Percentiles rank a stretch among this genome's conserved stretches.
phyloP scores from a whole-genome alignment of 35 echinoderm and acorn worm species.

The Ophioderma brevispina region DNA sequence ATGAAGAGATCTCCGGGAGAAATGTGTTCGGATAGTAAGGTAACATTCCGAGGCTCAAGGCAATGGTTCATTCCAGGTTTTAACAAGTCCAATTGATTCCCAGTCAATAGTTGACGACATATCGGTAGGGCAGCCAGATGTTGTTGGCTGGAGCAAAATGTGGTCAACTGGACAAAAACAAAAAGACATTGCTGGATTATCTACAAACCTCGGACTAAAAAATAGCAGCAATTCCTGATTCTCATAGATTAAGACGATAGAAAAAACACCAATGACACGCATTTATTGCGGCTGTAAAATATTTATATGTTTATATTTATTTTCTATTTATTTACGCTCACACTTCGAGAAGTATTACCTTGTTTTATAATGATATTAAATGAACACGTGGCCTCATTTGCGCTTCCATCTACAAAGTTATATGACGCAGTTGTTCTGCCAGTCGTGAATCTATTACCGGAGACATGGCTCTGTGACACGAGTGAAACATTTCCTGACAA shows the following conservation, averaged over 20 bases:
- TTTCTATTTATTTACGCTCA: no score
- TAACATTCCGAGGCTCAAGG: background rate
- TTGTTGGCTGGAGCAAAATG: no score
- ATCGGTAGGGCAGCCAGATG: background rate
- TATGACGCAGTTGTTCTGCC: slow-evolving; percentile 64
- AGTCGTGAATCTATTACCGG: slow-evolving; percentile 58
- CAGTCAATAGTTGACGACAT: background rate
- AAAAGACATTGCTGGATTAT: no score
- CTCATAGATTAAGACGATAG: no score
- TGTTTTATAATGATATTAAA: slow-evolving; percentile 57
- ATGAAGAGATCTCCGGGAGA: background rate
- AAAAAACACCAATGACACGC: no score
- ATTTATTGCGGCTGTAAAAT: no score
- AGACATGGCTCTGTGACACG: background rate
- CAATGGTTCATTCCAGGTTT: background rate
- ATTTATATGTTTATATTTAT: no score
- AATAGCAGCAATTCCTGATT: no score
- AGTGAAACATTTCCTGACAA: slow-evolving; percentile 45
- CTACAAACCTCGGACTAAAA: no score
- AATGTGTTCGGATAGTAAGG: background rate
- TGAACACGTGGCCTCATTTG: slow-evolving; percentile 51
- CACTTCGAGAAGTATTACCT: no score
- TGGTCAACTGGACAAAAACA: no score
- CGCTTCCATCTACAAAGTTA: slow-evolving; percentile 52
- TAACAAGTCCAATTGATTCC: background rate